Evolutionary conservation across 92 coral and sea anemone species (phyloP).

Genomic region (Palythoa heliodiscus): DNA sequence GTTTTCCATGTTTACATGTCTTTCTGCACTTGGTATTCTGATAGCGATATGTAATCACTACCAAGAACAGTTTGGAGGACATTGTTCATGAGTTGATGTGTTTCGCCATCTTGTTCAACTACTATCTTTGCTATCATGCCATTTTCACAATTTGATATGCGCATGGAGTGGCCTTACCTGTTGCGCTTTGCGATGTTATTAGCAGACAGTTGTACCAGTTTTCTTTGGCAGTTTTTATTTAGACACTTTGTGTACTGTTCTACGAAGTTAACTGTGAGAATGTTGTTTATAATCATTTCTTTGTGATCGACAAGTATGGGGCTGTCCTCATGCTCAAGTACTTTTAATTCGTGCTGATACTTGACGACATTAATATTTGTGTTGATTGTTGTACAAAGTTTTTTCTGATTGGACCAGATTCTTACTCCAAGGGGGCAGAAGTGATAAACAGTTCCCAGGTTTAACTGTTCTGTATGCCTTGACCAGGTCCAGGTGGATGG

Average conservation of each 20-base stretch:
- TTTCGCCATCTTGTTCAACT: not conserved
- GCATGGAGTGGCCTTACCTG: slow-evolving; percentile 45
- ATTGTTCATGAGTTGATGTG: slow-evolving; percentile 10
- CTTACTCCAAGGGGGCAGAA: slow-evolving; percentile 41
- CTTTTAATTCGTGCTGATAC: slow-evolving; percentile 17
- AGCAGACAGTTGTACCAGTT: slow-evolving; percentile 43
- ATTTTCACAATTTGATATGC: slow-evolving; percentile 19
- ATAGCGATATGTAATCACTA: slow-evolving; percentile 12
- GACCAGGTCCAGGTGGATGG: slow-evolving; percentile 36
- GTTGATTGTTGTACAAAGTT: slow-evolving; percentile 29
- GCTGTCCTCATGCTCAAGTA: slow-evolving; percentile 20
- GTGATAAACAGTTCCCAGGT: slow-evolving; percentile 45
- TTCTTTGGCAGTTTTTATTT: slow-evolving; percentile 26
- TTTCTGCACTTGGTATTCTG: slow-evolving; percentile 2
- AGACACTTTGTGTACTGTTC: slow-evolving; percentile 43
- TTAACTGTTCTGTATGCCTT: slow-evolving; percentile 27
- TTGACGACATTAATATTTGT: slow-evolving; percentile 31
- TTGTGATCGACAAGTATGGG: slow-evolving; percentile 15
- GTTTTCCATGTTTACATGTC: slow-evolving; percentile 4
- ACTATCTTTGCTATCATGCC: slow-evolving; percentile 9
- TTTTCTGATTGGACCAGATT: slow-evolving; percentile 44
- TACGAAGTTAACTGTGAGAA: slow-evolving; percentile 43
- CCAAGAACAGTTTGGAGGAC: slow-evolving; percentile 11
- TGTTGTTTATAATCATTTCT: slow-evolving; percentile 33
- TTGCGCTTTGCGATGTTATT: slow-evolving; percentile 37